Evolutionary conservation across 2,888 invertebrate species (phyloP).

Genomic region (Monochamus alternatus): DNA sequence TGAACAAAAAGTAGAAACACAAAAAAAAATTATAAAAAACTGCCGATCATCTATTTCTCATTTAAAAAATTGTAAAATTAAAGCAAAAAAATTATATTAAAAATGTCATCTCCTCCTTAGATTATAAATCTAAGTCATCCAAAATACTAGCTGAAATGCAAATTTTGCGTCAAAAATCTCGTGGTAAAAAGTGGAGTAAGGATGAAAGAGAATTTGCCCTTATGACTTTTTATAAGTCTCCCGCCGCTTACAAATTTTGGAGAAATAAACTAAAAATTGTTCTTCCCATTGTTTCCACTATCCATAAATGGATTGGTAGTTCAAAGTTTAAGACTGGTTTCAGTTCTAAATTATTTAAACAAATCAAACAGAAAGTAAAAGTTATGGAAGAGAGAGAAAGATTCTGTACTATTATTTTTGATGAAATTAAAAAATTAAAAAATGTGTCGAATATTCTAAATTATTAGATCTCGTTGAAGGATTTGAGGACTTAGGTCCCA

Average conservation of each 20-base stretch:
- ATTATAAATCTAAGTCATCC: background rate
- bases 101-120: too few relatives aligned
- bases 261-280: slow-evolving; percentile 23
- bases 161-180: background rate
- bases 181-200: background rate
- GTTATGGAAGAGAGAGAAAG: slow-evolving; percentile 5
- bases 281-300: background rate
- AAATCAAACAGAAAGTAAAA: slow-evolving; percentile 3
- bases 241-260: slow-evolving; percentile 9
- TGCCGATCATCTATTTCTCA: background rate
- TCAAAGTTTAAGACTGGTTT: slow-evolving; percentile 1
- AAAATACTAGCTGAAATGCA: slow-evolving; percentile 1
- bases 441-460: slow-evolving; percentile 14
- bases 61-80: background rate
- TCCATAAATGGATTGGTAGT: slow-evolving; percentile 7
- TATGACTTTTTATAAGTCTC: slow-evolving; percentile 12
- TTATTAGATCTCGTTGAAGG: slow-evolving; percentile 3
- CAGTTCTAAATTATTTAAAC: background rate
- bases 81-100: too few relatives aligned
- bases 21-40: too few relatives aligned
- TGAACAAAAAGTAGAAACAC: background rate
- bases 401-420: slow-evolving; percentile 15
- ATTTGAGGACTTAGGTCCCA: slow-evolving; percentile 1
- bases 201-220: slow-evolving; percentile 12
- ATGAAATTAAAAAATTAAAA: slow-evolving; percentile 23